Evolutionary conservation across 2,888 invertebrate species (phyloP), one percentile per base, ranked within the genome.

Genomic region (Diadromus collaris): DNA sequence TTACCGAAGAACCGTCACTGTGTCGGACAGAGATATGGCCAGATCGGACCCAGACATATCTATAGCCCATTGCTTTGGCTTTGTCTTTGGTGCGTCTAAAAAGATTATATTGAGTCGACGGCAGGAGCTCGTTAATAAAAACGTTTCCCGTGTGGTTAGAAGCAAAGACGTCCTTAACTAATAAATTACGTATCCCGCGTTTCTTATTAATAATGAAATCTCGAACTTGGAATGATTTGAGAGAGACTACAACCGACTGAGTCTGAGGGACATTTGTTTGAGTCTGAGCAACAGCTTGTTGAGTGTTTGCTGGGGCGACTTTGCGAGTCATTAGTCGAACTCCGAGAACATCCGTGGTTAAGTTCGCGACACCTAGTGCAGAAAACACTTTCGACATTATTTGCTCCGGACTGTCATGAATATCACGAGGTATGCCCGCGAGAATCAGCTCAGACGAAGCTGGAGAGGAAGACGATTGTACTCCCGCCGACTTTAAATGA

Each of bases 71-170:
- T 19, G 24, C 9, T 10, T 21, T 7, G 9, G 67, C 67, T 27
- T 51, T 48, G 7, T 19, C 32, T 32, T 68, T 68, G 7, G 51
- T 51, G 6, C 2, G 32, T 19, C 24, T 10, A 16, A 48, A 32
- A 7, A 68, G 16, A 16, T 68, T 68, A 19, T 68, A 51, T n/a
- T 2, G 6, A 19, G 29, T 34, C 6, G 58, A 6, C 10, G 58
- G 58, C 7, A 74, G 24, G 27, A 60, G 44, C 34, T 76, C 69
- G 24, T 76, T 76, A 0, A 75, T 19, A 29, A 24, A 63, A 10
- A 76, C 44, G 7, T 10, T 27, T 21, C 68, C 21, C 27, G 21
- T 27, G 16, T 0, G 58, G 2, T 13, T 16, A 19, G 2, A 1
- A 9, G 16, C 27, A 27, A 67, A 54, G 0, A 56, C 67, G 2